A percentile compares a stretch with the other conserved stretches of the same genome.
Evolutionary conservation across 2,888 invertebrate genomes (phyloP).

Genomic region (Acanthopleura granulata): DNA sequence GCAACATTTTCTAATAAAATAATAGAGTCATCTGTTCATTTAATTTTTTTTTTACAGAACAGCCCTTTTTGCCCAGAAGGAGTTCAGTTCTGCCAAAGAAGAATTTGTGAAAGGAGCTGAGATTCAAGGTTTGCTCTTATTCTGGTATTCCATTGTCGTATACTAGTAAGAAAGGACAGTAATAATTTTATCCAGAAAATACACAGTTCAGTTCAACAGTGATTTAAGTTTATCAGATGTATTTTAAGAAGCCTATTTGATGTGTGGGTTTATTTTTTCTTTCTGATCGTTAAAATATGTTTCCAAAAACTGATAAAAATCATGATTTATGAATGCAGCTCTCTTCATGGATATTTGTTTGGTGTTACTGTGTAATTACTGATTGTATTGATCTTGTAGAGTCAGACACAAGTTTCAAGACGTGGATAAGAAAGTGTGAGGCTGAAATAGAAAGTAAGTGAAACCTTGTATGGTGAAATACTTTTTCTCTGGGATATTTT

Average conservation of each 20-base stretch:
- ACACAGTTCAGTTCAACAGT: no score
- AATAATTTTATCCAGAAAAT: not conserved
- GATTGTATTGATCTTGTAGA: not conserved
- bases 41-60: not conserved
- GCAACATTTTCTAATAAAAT: no score
- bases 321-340: no score
- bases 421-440: constrained; percentile 37
- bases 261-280: no score
- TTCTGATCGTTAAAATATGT: no score
- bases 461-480: not conserved
- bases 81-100: constrained; percentile 30
- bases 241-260: no score
- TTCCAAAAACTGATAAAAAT: no score
- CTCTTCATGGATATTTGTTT: no score
- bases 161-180: not conserved
- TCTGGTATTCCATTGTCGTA: not conserved
- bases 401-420: constrained; percentile 25
- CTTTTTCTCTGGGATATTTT: no score
- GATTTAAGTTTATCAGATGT: no score
- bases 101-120: constrained; percentile 24
- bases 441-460: constrained; percentile 34
- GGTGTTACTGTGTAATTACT: not conserved
- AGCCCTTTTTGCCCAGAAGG: constrained; percentile 27
- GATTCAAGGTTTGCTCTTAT: constrained; percentile 23
- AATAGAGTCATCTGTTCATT: no score